Percentiles rank a stretch among this genome's conserved stretches.
These are phyloP conservation scores for Drepana falcataria DNA, from an alignment of 2,888 invertebrate genomes.

Conservation along the genomic window DNA sequence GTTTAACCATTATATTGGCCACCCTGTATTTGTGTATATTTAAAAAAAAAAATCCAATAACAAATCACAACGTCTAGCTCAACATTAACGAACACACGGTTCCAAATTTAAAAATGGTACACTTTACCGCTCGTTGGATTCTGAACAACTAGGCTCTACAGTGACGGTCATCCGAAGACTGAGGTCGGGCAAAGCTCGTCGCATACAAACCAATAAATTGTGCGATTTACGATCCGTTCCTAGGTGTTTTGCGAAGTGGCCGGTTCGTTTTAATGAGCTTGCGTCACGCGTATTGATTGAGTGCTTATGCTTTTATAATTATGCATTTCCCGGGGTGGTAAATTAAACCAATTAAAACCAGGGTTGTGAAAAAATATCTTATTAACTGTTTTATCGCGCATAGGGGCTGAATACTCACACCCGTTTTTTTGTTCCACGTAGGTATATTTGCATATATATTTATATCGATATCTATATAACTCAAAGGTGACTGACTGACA, in stretches of 20 bases:
- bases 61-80: no score
- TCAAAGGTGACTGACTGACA: no score
- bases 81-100: not conserved
- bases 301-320: not conserved
- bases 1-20: no score
- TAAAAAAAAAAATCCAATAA: no score
- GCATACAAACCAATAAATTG: constrained; percentile 41
- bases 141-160: constrained; percentile 1
- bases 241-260: constrained; percentile 23
- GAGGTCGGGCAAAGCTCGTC: constrained; percentile 35
- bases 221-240: constrained; percentile 33
- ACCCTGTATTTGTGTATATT: no score
- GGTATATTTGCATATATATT: no score
- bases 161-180: constrained; percentile 14
- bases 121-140: not conserved
- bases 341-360: no score
- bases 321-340: not conserved
- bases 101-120: not conserved
- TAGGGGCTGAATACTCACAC: no score
- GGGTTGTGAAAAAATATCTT: no score
- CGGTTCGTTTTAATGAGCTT: constrained; percentile 5
- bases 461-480: no score
- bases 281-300: constrained; percentile 5
- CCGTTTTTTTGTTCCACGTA: no score
- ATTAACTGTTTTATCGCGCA: no score